Conservation (phyloP, 2,888 invertebrate genomes). For the Lacanobia wlatinum region DNA sequence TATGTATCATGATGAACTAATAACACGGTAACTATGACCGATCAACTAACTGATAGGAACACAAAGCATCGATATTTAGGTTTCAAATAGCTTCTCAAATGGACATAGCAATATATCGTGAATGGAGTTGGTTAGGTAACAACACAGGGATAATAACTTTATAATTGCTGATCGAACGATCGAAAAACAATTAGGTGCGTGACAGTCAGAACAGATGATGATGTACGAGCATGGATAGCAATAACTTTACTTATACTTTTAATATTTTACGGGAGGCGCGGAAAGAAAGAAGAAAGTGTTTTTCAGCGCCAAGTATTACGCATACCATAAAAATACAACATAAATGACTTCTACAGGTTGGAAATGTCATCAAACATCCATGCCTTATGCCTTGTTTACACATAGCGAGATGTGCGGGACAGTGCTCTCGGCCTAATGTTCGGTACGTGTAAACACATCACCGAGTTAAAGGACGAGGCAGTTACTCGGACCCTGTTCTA, state of each 20-base stretch:
- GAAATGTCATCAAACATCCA: background rate
- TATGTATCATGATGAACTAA: too few species aligned
- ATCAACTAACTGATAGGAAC: too few species aligned
- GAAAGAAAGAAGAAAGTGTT: background rate
- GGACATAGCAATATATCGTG: background rate
- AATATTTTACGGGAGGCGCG: background rate
- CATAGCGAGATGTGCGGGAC: too few species aligned
- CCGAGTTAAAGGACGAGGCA: too few species aligned
- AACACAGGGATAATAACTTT: constrained; percentile 5
- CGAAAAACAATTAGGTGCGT: background rate
- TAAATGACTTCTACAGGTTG: too few species aligned
- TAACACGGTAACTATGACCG: too few species aligned
- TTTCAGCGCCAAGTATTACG: too few species aligned
- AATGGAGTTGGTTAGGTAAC: background rate
- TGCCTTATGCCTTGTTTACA: background rate
- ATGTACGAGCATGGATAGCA: background rate
- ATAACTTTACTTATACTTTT: constrained; percentile 4
- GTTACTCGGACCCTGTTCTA: too few species aligned
- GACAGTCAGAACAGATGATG: background rate
- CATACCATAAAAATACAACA: too few species aligned
- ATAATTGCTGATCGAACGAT: constrained; percentile 41
- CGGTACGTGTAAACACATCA: too few species aligned
- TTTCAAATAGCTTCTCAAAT: background rate
- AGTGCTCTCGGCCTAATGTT: too few species aligned
- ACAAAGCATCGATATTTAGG: background rate